phyloP scores from a whole-genome alignment of 2,113 vertebrate species.

The Brachirus orientalis region DNA sequence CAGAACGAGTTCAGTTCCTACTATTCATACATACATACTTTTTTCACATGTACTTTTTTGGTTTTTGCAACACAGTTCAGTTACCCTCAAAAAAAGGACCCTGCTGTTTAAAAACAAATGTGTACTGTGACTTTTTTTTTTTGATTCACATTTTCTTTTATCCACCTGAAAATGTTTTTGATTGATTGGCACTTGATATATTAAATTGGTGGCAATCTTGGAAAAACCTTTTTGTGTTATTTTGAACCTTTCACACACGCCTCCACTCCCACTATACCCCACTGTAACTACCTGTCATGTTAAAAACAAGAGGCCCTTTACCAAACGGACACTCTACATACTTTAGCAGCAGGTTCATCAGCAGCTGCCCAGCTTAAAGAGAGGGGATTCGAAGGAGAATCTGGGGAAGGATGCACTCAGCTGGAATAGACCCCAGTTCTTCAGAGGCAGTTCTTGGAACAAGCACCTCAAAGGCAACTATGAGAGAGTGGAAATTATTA shows the following conservation, averaged over 20 bases:
- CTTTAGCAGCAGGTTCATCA: constrained; percentile 13
- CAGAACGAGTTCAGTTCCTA: neutral
- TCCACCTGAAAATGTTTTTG: constrained; percentile 14
- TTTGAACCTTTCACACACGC: constrained; percentile 28
- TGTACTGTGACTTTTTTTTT: constrained; percentile 23
- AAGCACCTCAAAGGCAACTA: constrained; percentile 54
- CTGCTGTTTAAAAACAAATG: constrained; percentile 13
- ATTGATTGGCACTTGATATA: constrained; percentile 29
- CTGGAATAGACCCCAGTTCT: constrained; percentile 37
- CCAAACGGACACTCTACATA: constrained; percentile 20
- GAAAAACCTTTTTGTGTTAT: constrained; percentile 15
- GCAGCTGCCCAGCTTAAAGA: constrained; percentile 25
- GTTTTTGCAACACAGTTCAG: constrained; percentile 2
- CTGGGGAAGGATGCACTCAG: constrained; percentile 23
- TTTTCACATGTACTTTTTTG: neutral
- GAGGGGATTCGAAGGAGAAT: constrained; percentile 1
- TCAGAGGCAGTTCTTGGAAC: constrained; percentile 21
- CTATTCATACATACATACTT: neutral
- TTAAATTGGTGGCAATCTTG: constrained; percentile 15
- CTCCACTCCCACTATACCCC: constrained; percentile 1
- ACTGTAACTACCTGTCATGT: neutral
- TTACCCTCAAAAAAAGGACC: neutral
- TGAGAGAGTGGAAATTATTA: constrained; percentile 10
- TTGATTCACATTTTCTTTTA: constrained; percentile 1
- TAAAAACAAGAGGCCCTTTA: constrained; percentile 24